Conservation (phyloP, 2,888 invertebrate species). For the Euplexia lucipara region DNA sequence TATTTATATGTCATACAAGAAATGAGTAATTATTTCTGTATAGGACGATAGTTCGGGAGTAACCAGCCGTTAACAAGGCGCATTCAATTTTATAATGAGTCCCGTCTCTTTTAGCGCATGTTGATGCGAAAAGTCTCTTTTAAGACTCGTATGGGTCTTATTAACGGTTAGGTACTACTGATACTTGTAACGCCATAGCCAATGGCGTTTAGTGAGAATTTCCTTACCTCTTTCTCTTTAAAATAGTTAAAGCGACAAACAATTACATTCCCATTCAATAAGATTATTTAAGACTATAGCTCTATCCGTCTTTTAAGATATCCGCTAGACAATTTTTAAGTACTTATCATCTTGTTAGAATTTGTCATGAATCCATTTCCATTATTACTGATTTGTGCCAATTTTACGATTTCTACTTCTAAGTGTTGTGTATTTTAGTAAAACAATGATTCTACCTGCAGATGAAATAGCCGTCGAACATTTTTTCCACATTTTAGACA, state of each 20-base stretch:
- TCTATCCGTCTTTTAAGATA: not conserved
- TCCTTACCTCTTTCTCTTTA: not conserved
- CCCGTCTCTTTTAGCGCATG: not conserved
- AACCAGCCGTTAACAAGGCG: not conserved
- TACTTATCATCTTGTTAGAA: constrained; percentile 11
- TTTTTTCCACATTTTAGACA: constrained; percentile 41
- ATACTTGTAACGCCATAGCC: not conserved
- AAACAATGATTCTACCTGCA: constrained; percentile 27
- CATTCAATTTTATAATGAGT: not conserved
- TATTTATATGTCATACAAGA: constrained; percentile 16
- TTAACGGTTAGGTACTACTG: not conserved
- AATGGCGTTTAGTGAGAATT: not conserved
- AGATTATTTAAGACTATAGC: not conserved
- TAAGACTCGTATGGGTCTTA: not conserved
- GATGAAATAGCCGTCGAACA: constrained; percentile 31
- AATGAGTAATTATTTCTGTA: not conserved
- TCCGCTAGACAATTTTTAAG: constrained; percentile 19
- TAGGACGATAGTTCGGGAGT: not conserved
- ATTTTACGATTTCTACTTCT: constrained; percentile 27
- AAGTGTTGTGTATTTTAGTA: constrained; percentile 33
- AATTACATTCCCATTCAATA: not conserved
- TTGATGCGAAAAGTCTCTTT: not conserved
- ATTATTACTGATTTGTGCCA: constrained; percentile 54
- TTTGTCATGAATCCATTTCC: not conserved
- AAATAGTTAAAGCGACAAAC: not conserved